Evolutionary conservation across 2,888 invertebrate species (phyloP).

Genomic region (Tiliacea aurago): DNA sequence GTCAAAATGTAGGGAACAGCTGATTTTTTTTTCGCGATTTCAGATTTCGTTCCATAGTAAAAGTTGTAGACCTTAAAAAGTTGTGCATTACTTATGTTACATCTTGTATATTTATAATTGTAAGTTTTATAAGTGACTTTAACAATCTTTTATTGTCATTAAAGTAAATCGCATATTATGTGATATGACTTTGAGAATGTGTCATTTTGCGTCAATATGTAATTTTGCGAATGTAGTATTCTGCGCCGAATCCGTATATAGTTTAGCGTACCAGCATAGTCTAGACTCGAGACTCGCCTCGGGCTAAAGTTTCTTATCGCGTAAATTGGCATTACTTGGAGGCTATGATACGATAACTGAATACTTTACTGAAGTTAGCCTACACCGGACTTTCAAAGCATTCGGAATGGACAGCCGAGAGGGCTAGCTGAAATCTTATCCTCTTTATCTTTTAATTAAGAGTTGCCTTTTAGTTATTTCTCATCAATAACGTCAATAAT

Average conservation of each 20-base stretch:
- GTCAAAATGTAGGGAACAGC: no score
- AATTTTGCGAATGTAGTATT: no score
- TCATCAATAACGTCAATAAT: not conserved
- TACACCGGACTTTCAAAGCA: slow-evolving; percentile 2
- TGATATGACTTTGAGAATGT: no score
- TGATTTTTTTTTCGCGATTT: no score
- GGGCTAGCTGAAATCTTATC: not conserved
- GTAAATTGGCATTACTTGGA: slow-evolving; percentile 24
- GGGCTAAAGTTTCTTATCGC: slow-evolving; percentile 42
- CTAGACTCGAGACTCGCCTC: slow-evolving; percentile 27
- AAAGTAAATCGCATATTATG: no score
- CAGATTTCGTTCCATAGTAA: no score
- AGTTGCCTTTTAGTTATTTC: slow-evolving; percentile 1
- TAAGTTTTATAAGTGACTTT: no score
- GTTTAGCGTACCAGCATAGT: slow-evolving; percentile 12
- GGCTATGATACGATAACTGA: slow-evolving; percentile 10
- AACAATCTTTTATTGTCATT: no score
- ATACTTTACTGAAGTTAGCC: slow-evolving; percentile 14
- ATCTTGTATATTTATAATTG: no score
- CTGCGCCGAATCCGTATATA: not conserved
- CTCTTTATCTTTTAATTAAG: not conserved
- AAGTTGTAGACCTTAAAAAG: no score
- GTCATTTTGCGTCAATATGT: no score
- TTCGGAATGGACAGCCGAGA: not conserved
- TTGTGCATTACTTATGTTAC: no score